Percentiles rank a stretch among this genome's conserved stretches.
Conservation (phyloP, 2,888 invertebrate species). For the Eupithecia subumbrata region DNA sequence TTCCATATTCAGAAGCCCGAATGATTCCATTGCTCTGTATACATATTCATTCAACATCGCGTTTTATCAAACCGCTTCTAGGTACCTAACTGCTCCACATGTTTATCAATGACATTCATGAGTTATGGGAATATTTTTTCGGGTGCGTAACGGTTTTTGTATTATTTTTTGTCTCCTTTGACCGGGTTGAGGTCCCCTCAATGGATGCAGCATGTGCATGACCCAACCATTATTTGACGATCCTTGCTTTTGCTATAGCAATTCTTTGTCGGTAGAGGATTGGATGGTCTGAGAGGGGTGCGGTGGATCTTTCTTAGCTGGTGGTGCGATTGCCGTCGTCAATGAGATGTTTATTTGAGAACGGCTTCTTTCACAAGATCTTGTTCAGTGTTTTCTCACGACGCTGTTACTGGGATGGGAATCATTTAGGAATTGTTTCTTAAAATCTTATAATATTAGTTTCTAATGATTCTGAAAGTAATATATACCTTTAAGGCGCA, state of each 20-base stretch:
- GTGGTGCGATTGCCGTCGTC: slow-evolving; percentile 63
- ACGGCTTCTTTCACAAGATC: slow-evolving; percentile 63
- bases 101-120: slow-evolving; percentile 80
- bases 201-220: slow-evolving; percentile 77
- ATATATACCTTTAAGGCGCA: neutral
- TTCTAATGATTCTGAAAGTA: neutral
- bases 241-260: slow-evolving; percentile 43
- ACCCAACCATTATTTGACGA: slow-evolving; percentile 56
- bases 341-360: slow-evolving; percentile 77
- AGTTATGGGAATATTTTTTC: slow-evolving; percentile 79
- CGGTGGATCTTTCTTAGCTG: slow-evolving; percentile 56
- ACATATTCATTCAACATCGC: slow-evolving; percentile 28
- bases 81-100: slow-evolving; percentile 49
- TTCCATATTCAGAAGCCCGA: slow-evolving; percentile 16
- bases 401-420: slow-evolving; percentile 49
- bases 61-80: slow-evolving; percentile 44
- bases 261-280: slow-evolving; percentile 8
- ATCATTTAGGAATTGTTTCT: slow-evolving; percentile 43
- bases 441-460: slow-evolving; percentile 5
- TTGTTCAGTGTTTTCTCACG: slow-evolving; percentile 76
- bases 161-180: slow-evolving; percentile 81
- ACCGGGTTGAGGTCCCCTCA: slow-evolving; percentile 82
- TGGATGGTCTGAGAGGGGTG: slow-evolving; percentile 46
- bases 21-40: slow-evolving; percentile 11
- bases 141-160: slow-evolving; percentile 82